These are phyloP conservation scores for Arctocebus calabarensis DNA, from an alignment of 2,797 vertebrate species.

Conservation along the genomic window DNA sequence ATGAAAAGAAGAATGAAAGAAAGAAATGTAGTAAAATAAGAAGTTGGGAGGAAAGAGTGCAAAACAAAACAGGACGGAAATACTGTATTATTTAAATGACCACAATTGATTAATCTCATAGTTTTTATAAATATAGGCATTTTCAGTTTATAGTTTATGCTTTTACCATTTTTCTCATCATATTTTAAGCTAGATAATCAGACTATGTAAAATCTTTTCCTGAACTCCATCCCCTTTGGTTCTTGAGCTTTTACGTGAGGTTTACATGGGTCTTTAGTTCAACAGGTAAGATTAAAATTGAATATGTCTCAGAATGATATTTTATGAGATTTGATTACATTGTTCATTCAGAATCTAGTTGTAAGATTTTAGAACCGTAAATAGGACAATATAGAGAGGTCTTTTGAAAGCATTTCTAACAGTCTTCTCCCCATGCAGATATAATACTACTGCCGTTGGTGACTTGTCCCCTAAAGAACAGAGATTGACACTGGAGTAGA, in stretches of 20 bases:
- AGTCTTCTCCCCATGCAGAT: not conserved
- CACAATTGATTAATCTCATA: not conserved
- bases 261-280: conserved; percentile 34
- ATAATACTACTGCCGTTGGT: not conserved
- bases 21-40: not conserved
- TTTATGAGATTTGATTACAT: conserved; percentile 26
- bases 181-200: conserved; percentile 22
- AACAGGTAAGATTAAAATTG: conserved; percentile 11
- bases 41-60: not conserved
- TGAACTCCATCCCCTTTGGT: not conserved
- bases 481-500: not conserved
- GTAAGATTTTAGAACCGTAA: conserved; percentile 11
- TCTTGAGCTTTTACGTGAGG: not conserved
- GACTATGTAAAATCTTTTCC: not conserved
- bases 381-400: not conserved
- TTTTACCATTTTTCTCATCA: not conserved
- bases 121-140: conserved; percentile 3
- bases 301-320: not conserved
- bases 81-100: not conserved
- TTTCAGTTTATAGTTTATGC: not conserved
- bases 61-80: not conserved
- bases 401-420: conserved; percentile 30
- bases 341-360: not conserved
- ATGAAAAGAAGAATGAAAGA: not conserved
- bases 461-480: not conserved